phyloP scores from a whole-genome alignment of 2,113 vertebrate species.

The Barbus barbus region DNA sequence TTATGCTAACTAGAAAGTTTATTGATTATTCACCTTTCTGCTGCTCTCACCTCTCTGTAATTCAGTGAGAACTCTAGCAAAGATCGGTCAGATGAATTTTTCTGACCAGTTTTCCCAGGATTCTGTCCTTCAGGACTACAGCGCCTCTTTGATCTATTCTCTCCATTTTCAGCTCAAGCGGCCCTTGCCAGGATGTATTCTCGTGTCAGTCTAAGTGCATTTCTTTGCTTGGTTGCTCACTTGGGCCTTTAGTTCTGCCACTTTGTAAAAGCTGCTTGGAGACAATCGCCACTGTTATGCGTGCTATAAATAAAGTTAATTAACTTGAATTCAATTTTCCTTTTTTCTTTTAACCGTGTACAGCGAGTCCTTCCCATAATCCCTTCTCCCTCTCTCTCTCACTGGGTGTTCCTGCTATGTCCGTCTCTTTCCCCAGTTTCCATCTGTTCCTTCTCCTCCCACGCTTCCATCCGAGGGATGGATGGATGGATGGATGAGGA shows the following conservation, averaged over 20 bases:
- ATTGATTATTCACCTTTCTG: too few species aligned
- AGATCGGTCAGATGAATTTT: neutral
- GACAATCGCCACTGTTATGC: slow-evolving; percentile 3
- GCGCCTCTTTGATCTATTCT: neutral
- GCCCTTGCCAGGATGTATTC: neutral
- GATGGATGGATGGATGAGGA: neutral
- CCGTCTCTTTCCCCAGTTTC: slow-evolving; percentile 23
- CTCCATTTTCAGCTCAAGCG: neutral
- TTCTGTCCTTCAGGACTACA: neutral
- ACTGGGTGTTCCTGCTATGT: slow-evolving; percentile 31
- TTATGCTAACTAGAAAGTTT: neutral
- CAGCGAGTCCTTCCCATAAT: slow-evolving; percentile 7
- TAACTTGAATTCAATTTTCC: neutral
- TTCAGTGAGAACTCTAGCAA: neutral
- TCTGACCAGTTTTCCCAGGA: neutral
- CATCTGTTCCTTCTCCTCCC: slow-evolving; percentile 26
- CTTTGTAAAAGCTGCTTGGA: slow-evolving; percentile 4
- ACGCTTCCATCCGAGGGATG: neutral
- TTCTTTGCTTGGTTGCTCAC: slow-evolving; percentile 23
- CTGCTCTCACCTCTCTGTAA: neutral
- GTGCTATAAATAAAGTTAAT: slow-evolving; percentile 21
- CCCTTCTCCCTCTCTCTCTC: neutral
- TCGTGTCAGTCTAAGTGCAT: neutral
- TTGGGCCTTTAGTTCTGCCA: slow-evolving; percentile 4
- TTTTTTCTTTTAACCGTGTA: neutral